Evolutionary conservation across 35 echinoderm and acorn worm species (phyloP), one percentile per base, ranked within the genome.

Genomic region (Apostichopus japonicus): DNA sequence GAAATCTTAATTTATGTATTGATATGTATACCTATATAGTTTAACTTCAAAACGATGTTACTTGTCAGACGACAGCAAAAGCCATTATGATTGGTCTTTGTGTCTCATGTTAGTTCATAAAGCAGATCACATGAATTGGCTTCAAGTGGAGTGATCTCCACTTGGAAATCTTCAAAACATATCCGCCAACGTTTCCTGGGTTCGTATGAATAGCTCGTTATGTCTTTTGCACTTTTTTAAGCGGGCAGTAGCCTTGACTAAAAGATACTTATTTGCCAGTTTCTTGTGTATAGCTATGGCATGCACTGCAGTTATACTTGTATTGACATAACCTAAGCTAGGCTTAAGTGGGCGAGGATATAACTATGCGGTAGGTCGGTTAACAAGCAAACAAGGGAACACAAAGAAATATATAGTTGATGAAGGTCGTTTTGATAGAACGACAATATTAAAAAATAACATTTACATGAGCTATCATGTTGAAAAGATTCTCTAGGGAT

Each of bases 111-210:
- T 84, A 84, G 54, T 84, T 84, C 54, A 84, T 84, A 84, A 84
- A 84, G 56, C 81, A 84, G 81, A 22, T 84, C 56, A 84, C 81
- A 84, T 84, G 54, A 84, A 57, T 84, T 84, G 54, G 81, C 81
- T 23, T 55, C 54, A 84, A 84, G 56, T 57, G 81, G 19, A 57
- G 53, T 84, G 56, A 57, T 84, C 81, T 55, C 24, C 54, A 23
- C 54, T 57, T 84, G n/a, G 56, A 55, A 58, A 84, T 57, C 53
- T 58, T 84, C 81, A 84, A 84, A 84, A 84, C 81, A 84, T 84
- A 84, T 84, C 81, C 81, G 81, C 81, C 81, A 84, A 58, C 55
- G 81, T 84, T 84, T 84, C 81, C 81, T 58, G 81, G 16, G 9
- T 57, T 9, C 55, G 81, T 57, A 57, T 84, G 53, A 57, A 84